Base-by-base conservation (phyloP, 2,113 vertebrate genomes). In the Neoarius graeffei region DNA sequence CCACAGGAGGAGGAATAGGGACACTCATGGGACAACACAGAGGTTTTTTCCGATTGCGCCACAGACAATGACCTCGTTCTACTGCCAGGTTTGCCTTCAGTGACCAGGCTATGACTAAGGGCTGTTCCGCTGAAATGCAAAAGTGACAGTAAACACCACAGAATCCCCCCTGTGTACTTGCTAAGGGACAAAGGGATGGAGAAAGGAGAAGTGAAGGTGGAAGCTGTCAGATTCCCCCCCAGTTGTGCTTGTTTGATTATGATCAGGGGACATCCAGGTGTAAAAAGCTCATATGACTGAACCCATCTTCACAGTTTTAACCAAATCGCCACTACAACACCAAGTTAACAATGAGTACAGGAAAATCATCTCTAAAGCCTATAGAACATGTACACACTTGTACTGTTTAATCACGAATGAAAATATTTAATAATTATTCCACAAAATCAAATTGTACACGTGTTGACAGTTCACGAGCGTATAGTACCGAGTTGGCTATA, bases 191-290 rank as follows among this genome's bases (percentile, higher is more conserved):
- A 56, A 7, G 30, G 60, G 52, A 79, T 25, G 19, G 83, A 67
- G 54, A 88, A 85, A 89, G 35, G n/a, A 71, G 73, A 60, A 48
- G 27, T 62, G 3, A 25, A 74, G 3, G 57, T 84, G 60, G 57
- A 74, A 67, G 69, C 17, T 57, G 64, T 60, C 48, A 1, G 66
- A 64, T n/a, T 73, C 19, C 42, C 8, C 30, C 30, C 42, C 48
- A 35, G 5, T 71, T 71, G 27, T 71, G 27, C 6, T 7, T 71
- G 17, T 23, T 50, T 48, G 7, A 20, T 74, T 11, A 74, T 74
- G 3, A 48, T 52, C 48, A 54, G 23, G 42, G 23, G 74, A 77
- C 48, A 52, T 77, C 74, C 74, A n/a, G 48, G 74, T 77, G 20
- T n/a, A n/a, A 77, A n/a, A 13, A 77, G 48, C 8, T 23, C 14